Conservation (phyloP, 1,140 invertebrate species). For the Cepaea nemoralis region DNA sequence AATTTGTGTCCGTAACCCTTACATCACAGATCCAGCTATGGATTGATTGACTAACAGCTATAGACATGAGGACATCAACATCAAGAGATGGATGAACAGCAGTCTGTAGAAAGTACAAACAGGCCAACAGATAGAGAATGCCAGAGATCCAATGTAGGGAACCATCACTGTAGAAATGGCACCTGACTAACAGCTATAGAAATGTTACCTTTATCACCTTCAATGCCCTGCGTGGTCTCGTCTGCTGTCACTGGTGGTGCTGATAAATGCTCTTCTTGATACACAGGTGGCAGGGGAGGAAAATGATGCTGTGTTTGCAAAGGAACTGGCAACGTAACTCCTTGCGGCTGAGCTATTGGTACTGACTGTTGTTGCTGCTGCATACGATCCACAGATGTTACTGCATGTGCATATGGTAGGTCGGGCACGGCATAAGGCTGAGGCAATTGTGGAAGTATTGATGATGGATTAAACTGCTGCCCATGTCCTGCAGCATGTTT, state of each 20-base stretch:
- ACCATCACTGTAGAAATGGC: too few species aligned
- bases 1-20: too few species aligned
- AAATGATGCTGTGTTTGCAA: neutral
- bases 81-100: too few species aligned
- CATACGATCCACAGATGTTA: neutral
- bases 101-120: too few species aligned
- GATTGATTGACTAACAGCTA: too few species aligned
- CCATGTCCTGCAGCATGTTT: neutral
- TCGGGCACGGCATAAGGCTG: constrained; percentile 11
- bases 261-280: neutral
- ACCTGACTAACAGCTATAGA: neutral
- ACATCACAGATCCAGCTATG: too few species aligned
- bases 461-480: neutral
- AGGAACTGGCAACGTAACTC: neutral
- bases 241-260: neutral
- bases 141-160: too few species aligned
- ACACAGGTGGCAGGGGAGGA: neutral
- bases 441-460: neutral
- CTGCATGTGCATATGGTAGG: neutral
- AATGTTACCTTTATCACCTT: neutral
- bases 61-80: too few species aligned
- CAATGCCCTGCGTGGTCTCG: neutral
- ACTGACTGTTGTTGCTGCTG: neutral
- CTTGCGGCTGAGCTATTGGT: neutral
- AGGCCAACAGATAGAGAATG: too few species aligned